Evolutionary conservation across 2,113 vertebrate genomes (phyloP).

Genomic region (Hyla sarda): DNA sequence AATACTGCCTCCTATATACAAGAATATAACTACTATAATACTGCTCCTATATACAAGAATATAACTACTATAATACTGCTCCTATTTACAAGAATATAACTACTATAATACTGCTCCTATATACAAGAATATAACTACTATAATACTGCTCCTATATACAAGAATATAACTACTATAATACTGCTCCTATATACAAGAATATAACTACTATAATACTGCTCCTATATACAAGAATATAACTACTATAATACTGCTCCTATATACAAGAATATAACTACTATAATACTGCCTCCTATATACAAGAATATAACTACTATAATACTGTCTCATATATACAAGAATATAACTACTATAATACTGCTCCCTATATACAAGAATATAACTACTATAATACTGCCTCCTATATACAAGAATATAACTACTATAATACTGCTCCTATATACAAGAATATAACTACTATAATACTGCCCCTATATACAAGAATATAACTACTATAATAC

Average conservation of each 20-base stretch:
- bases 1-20: too few species aligned
- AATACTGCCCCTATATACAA: conserved; percentile 4
- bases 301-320: background rate
- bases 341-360: background rate
- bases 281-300: conserved; percentile 1
- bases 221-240: conserved; percentile 13
- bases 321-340: too few species aligned
- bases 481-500: background rate
- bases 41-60: too few species aligned
- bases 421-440: background rate
- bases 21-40: too few species aligned
- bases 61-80: too few species aligned
- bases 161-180: background rate
- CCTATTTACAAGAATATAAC: too few species aligned
- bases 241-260: conserved; percentile 11
- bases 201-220: background rate
- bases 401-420: conserved; percentile 6
- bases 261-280: conserved; percentile 9
- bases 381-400: background rate
- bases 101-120: background rate
- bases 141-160: background rate
- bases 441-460: conserved; percentile 20
- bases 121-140: background rate
- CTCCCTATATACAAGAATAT: background rate
- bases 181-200: background rate